phyloP scores from a whole-genome alignment of 2,888 invertebrate species.

The Norana najaformis region DNA sequence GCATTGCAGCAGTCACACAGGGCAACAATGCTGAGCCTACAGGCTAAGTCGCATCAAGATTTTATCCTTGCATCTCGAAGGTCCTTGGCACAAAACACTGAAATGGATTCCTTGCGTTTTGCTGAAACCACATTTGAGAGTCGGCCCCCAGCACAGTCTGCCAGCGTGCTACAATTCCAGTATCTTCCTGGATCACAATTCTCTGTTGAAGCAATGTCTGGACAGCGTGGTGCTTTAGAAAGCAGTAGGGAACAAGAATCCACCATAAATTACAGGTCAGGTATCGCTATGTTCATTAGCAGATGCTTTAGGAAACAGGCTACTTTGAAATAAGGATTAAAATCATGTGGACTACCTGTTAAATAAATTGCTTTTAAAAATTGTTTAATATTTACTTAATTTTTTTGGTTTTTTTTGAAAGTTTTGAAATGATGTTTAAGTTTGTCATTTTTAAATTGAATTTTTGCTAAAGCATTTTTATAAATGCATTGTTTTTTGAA shows the following conservation, averaged over 20 bases:
- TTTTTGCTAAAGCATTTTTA: no score
- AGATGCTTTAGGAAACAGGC: not conserved
- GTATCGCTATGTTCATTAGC: not conserved
- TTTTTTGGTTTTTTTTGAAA: not conserved
- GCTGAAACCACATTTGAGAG: not conserved
- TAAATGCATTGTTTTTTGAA: not conserved
- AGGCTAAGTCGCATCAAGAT: not conserved
- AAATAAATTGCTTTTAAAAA: not conserved
- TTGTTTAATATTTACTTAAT: not conserved
- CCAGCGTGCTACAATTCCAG: not conserved
- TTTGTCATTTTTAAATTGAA: not conserved
- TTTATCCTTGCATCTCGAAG: slow-evolving; percentile 7
- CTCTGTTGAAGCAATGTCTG: not conserved
- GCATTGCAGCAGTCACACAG: not conserved
- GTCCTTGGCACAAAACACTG: not conserved
- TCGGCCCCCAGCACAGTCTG: not conserved
- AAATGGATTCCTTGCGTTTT: not conserved
- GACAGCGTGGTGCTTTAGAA: not conserved
- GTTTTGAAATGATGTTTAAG: not conserved
- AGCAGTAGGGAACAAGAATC: not conserved
- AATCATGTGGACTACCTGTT: not conserved
- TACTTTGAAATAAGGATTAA: not conserved
- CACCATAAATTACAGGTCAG: not conserved
- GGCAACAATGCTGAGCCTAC: not conserved
- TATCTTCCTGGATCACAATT: not conserved